Percentiles rank a stretch among this genome's conserved stretches.
Evolutionary conservation across 2,113 vertebrate genomes (phyloP).

Genomic region (Notarius lentiginosus): DNA sequence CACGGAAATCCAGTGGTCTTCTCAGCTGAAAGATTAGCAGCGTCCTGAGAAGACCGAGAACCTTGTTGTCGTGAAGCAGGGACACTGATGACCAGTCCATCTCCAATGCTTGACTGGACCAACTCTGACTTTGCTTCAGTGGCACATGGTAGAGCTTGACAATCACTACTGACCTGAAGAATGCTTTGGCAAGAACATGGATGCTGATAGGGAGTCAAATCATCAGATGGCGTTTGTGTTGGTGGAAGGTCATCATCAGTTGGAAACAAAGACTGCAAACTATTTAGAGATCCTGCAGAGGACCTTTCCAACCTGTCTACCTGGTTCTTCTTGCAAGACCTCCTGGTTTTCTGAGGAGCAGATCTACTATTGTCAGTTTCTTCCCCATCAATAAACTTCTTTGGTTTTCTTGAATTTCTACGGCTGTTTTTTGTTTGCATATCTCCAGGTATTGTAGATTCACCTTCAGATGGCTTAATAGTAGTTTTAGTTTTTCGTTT

Average conservation of each 20-base stretch:
- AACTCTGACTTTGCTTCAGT: constrained; percentile 66
- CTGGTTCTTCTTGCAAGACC: constrained; percentile 62
- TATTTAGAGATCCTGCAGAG: constrained; percentile 55
- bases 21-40: constrained; percentile 15
- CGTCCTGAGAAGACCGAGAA: constrained; percentile 22
- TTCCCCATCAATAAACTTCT: constrained; percentile 68
- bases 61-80: constrained; percentile 6
- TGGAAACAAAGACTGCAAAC: constrained; percentile 66
- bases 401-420: constrained; percentile 71
- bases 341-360: constrained; percentile 49
- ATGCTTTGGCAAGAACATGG: constrained; percentile 63
- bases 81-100: constrained; percentile 51
- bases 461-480: constrained; percentile 64
- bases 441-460: constrained; percentile 70
- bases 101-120: constrained; percentile 64
- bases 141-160: constrained; percentile 25
- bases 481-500: constrained; percentile 75
- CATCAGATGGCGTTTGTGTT: constrained; percentile 65
- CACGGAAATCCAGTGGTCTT: constrained; percentile 43
- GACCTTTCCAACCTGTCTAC: constrained; percentile 58
- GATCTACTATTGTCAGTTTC: constrained; percentile 26
- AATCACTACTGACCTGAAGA: constrained; percentile 34
- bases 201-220: constrained; percentile 71
- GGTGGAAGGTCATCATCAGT: constrained; percentile 67
- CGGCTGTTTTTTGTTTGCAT: constrained; percentile 68